phyloP scores from a whole-genome alignment of 2,113 vertebrate species.

The Camelus dromedarius region DNA sequence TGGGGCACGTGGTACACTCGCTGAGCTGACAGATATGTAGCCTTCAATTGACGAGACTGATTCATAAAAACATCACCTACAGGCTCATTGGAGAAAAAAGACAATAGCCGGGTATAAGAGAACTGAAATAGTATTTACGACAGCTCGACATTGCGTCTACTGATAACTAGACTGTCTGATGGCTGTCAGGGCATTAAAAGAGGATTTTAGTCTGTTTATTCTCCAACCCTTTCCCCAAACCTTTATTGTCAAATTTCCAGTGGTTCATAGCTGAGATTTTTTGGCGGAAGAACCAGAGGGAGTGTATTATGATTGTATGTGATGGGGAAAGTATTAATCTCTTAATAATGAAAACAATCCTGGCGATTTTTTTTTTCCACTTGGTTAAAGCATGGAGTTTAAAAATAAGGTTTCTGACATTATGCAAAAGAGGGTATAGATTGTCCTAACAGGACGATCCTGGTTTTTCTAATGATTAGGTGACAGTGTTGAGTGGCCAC shows the following conservation, averaged over 20 bases:
- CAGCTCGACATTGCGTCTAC: not conserved
- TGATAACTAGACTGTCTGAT: not conserved
- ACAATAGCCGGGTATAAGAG: not conserved
- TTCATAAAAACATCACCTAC: not conserved
- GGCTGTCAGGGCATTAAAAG: not conserved
- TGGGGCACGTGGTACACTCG: not conserved
- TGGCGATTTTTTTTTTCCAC: not conserved
- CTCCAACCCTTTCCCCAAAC: not conserved
- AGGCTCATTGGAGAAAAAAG: not conserved
- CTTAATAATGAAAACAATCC: not conserved
- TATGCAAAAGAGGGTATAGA: not conserved
- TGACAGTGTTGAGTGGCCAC: conserved; percentile 20
- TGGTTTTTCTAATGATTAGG: not conserved
- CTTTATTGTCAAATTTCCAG: not conserved
- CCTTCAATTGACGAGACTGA: not conserved
- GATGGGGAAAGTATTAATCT: not conserved
- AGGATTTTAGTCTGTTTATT: conserved; percentile 25
- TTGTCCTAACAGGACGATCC: not conserved
- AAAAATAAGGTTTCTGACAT: not conserved
- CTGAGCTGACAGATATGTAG: not conserved
- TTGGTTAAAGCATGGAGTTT: not conserved
- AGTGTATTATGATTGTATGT: not conserved
- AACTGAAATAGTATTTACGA: not conserved
- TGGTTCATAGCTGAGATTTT: not conserved
- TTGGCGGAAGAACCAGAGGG: not conserved